These are phyloP conservation scores for Timema cristinae DNA, from an alignment of 2,888 invertebrate genomes.

Conservation along the genomic window DNA sequence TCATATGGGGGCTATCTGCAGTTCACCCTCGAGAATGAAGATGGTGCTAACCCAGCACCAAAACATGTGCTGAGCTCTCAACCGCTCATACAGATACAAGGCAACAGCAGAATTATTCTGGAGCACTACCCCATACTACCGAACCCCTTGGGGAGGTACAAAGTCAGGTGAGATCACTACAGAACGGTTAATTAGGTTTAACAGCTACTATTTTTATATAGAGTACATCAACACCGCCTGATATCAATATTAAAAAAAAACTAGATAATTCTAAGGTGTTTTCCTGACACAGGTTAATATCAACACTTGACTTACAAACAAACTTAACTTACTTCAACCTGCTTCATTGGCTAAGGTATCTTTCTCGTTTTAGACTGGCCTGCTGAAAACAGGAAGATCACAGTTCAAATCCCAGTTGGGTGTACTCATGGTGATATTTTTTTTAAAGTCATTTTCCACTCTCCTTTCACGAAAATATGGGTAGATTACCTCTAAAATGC, in stretches of 20 bases:
- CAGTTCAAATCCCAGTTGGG: too few species aligned
- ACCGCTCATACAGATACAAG: conserved; percentile 81
- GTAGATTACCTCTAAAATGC: too few species aligned
- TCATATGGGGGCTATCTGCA: conserved; percentile 88
- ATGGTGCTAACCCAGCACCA: conserved; percentile 53
- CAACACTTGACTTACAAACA: background rate
- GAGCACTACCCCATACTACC: conserved; percentile 59
- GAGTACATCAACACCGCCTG: background rate
- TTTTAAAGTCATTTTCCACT: too few species aligned
- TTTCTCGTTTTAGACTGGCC: background rate
- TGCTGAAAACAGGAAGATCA: too few species aligned
- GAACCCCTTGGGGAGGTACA: conserved; percentile 46
- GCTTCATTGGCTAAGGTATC: background rate
- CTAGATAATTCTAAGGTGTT: background rate
- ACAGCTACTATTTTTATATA: background rate
- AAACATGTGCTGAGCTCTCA: conserved; percentile 56
- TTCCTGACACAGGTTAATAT: background rate
- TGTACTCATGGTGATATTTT: too few species aligned
- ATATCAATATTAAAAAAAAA: background rate
- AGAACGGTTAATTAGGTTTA: background rate
- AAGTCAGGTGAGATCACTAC: conserved; percentile 45
- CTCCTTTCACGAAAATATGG: too few species aligned
- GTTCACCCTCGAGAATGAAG: conserved; percentile 66
- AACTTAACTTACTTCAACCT: too few species aligned
- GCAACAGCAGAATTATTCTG: conserved; percentile 62